Conservation (phyloP, 2,888 invertebrate species). For the Acronicta aceris region DNA sequence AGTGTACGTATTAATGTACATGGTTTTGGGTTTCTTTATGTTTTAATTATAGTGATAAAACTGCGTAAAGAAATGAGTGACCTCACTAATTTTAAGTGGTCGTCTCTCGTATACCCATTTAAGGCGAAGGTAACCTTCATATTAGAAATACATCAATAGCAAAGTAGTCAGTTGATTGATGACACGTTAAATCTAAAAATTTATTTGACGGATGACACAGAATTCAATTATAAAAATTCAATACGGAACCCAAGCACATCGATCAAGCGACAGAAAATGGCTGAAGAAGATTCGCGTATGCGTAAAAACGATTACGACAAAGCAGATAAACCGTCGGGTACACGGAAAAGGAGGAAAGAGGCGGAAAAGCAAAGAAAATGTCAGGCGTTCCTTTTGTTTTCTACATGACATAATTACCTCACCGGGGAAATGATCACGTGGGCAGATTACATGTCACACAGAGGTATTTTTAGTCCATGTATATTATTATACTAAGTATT, state of each 20-base stretch:
- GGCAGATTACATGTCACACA: constrained; percentile 2
- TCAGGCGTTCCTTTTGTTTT: constrained; percentile 37
- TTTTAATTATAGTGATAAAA: no score
- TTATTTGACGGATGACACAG: neutral
- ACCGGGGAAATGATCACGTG: constrained; percentile 5
- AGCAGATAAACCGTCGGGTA: constrained; percentile 6
- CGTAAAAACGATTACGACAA: constrained; percentile 13
- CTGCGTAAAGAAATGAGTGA: no score
- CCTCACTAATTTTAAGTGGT: no score
- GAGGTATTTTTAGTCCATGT: constrained; percentile 17
- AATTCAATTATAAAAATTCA: constrained; percentile 7
- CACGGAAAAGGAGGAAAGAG: neutral
- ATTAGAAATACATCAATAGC: no score
- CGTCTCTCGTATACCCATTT: no score
- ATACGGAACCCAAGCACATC: constrained; percentile 7
- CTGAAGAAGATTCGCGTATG: constrained; percentile 8
- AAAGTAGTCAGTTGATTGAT: neutral
- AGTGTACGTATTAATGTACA: no score
- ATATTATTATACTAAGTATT: neutral
- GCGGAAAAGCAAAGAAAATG: constrained; percentile 9
- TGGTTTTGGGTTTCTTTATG: no score
- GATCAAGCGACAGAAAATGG: constrained; percentile 10
- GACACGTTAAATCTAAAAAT: neutral
- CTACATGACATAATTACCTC: constrained; percentile 27
- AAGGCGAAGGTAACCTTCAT: no score